Conservation (phyloP, 2,797 vertebrate species). For the Eidolon dupreanum region DNA sequence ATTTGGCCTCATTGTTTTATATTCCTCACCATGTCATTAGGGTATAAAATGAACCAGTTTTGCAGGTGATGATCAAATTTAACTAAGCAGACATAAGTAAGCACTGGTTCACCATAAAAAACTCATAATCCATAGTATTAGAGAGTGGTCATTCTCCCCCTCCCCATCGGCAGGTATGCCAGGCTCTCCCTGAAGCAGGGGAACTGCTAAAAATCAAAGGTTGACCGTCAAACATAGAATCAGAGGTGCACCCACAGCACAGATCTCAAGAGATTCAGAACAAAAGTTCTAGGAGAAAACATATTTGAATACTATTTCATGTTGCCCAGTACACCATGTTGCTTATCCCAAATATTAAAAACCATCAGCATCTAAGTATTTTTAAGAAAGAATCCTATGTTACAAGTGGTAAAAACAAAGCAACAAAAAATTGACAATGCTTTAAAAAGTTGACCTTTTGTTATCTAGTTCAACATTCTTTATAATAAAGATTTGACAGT, state of each 20-base stretch:
- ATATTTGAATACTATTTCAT: not conserved
- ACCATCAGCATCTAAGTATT: not conserved
- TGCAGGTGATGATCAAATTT: slow-evolving; percentile 22
- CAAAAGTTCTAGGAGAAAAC: slow-evolving; percentile 28
- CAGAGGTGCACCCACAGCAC: not conserved
- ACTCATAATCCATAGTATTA: slow-evolving; percentile 16
- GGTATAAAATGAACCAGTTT: not conserved
- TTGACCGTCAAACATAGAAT: not conserved
- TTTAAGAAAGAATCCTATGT: not conserved
- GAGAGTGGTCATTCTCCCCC: not conserved
- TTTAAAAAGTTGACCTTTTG: slow-evolving; percentile 27
- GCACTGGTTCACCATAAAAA: slow-evolving; percentile 12
- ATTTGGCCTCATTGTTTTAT: slow-evolving; percentile 6
- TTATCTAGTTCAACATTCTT: not conserved
- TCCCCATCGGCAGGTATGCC: not conserved
- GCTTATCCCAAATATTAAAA: slow-evolving; percentile 25
- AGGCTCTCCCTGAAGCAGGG: not conserved
- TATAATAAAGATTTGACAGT: not conserved
- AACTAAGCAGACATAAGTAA: slow-evolving; percentile 44
- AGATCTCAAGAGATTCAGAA: not conserved
- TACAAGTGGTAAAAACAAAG: not conserved
- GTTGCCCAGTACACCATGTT: not conserved
- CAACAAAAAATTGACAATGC: not conserved
- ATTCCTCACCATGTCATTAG: slow-evolving; percentile 26
- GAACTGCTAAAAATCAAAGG: slow-evolving; percentile 4